Conservation (phyloP, 2,888 invertebrate genomes). For the Adelphocoris suturalis region DNA sequence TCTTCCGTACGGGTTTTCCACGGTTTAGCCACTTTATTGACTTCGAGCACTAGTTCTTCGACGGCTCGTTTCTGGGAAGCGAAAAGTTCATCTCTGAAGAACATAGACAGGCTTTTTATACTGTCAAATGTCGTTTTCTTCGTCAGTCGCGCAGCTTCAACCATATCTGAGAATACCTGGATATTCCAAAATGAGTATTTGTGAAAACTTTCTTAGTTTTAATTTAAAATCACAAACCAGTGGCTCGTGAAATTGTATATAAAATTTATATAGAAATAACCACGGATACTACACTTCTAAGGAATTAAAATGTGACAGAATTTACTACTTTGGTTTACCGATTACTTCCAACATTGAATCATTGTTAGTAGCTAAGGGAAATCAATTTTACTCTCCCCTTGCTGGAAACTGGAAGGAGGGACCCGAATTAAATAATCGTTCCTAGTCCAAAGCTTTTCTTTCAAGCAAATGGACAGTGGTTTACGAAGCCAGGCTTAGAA, state of each 20-base stretch:
- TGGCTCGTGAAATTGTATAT: not conserved
- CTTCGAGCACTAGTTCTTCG: not conserved
- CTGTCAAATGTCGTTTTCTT: not conserved
- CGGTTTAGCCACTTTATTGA: not conserved
- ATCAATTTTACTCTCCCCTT: no score
- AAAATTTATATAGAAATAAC: not conserved
- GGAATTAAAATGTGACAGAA: no score
- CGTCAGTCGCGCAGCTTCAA: not conserved
- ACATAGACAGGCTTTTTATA: not conserved
- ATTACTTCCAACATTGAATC: no score
- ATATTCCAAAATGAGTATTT: not conserved
- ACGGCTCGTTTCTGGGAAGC: slow-evolving; percentile 1
- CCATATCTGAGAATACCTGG: slow-evolving; percentile 11
- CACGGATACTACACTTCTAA: no score
- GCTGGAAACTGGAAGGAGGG: no score
- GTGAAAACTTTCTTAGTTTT: no score
- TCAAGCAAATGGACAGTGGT: no score
- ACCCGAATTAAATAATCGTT: no score
- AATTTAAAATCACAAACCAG: not conserved
- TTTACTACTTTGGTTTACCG: no score
- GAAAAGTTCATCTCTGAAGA: slow-evolving; percentile 18
- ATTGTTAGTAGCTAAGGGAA: no score
- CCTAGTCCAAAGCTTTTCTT: no score
- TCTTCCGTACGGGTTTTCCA: not conserved
- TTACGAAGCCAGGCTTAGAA: no score